Base-by-base conservation (phyloP, 2,797 vertebrate species). In the Epinephelus coioides region DNA sequence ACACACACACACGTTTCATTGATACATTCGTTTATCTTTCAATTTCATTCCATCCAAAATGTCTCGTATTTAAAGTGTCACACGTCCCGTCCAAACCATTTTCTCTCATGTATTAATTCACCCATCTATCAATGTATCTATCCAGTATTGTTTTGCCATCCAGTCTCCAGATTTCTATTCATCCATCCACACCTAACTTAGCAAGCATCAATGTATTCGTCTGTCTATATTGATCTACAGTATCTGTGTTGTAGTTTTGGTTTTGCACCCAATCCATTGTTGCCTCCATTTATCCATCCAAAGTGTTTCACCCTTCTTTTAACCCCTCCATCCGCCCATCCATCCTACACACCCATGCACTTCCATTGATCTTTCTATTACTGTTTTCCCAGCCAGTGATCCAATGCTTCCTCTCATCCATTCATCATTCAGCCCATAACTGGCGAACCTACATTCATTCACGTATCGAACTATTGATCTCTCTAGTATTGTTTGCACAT, bases 281-380 rank as follows among this genome's bases (percentile, higher is more conserved):
- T 23, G 15, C n/a, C 1, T 7, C 5, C 1, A 27, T 63, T 30
- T n/a, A n/a, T 49, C 23, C 27, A 30, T 51, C 23, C 21, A 15
- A 44, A 3, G 17, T 59, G 55, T 23, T 19, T 55, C 18, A 6
- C n/a, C 18, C 40, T 0, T 46, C 44, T 30, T 15, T 57, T 25
- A 27, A 50, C 14, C 15, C 51, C 49, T 54, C 17, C 43, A 8
- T 51, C 51, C 49, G 1, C 9, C 27, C 40, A 3, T 63, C 3
- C 15, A 6, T 57, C 17, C 72, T 14, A 3, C 15, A 60, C 44
- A 55, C 43, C 19, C 51, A 34, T 64, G 8, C 50, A 12, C 9
- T 38, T 19, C 23, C 57, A 25, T 67, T 46, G 47, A 50, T 55
- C 57, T 12, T 18, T 83, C 63, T 56, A 21, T 63, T 34, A 21